These are phyloP conservation scores for Drosophila neoperkinsi DNA, from an alignment of 2,888 invertebrate genomes.

Conservation along the genomic window DNA sequence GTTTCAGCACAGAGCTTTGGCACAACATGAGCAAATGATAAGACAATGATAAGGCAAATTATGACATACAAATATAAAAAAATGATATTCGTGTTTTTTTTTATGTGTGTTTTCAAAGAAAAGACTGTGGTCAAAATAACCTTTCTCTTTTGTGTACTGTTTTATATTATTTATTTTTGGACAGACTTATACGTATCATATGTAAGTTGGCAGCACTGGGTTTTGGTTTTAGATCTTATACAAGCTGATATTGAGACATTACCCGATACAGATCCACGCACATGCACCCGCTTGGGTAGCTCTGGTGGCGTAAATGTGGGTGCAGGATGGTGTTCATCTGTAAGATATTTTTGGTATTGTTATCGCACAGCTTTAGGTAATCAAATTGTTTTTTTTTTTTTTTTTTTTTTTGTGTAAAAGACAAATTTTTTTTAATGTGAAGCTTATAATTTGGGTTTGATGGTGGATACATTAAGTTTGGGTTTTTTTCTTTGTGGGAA, in stretches of 20 bases:
- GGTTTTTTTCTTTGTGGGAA: slow-evolving; percentile 26
- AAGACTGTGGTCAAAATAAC: slow-evolving; percentile 63
- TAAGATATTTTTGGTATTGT: slow-evolving; percentile 87
- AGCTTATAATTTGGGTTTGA: slow-evolving; percentile 52
- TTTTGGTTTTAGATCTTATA: slow-evolving; percentile 25
- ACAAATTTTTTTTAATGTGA: slow-evolving; percentile 51
- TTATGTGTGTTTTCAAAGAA: slow-evolving; percentile 11
- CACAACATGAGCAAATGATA: slow-evolving; percentile 23
- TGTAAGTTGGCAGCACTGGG: slow-evolving; percentile 15
- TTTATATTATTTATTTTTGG: slow-evolving; percentile 11
- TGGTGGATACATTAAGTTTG: slow-evolving; percentile 46
- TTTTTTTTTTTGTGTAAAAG: slow-evolving; percentile 51
- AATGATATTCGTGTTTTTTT: slow-evolving; percentile 18
- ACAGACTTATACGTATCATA: slow-evolving; percentile 36
- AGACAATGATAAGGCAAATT: slow-evolving; percentile 48
- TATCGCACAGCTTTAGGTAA: slow-evolving; percentile 86
- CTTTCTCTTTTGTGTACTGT: slow-evolving; percentile 54
- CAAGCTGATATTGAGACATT: slow-evolving; percentile 63
- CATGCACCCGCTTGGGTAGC: slow-evolving; percentile 99
- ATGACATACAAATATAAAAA: slow-evolving; percentile 21
- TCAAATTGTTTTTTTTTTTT: slow-evolving; percentile 36
- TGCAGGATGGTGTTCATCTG: slow-evolving; percentile 99
- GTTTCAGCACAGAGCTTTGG: slow-evolving; percentile 9
- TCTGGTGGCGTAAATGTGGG: slow-evolving; percentile 99
- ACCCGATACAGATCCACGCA: slow-evolving; percentile 91